These are phyloP conservation scores for Camelus dromedarius DNA, from an alignment of 2,113 vertebrate species.

Conservation along the genomic window DNA sequence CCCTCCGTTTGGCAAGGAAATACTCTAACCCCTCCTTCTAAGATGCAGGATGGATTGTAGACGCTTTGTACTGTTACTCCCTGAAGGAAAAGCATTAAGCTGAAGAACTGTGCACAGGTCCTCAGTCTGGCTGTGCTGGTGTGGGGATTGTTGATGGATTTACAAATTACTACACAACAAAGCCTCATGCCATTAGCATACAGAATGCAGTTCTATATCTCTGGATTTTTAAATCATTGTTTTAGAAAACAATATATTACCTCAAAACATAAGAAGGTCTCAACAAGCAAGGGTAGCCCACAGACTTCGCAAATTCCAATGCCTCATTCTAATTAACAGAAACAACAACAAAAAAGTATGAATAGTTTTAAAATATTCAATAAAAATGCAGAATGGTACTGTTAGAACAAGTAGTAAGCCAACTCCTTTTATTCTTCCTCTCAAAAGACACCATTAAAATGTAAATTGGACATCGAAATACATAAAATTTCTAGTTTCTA, in stretches of 20 bases:
- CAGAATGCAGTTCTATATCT: background rate
- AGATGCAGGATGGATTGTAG: background rate
- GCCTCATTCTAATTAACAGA: conserved; percentile 92
- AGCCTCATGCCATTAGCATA: background rate
- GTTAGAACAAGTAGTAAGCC: conserved; percentile 60
- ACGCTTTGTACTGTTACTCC: background rate
- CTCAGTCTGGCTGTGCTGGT: background rate
- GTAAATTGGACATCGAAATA: conserved; percentile 65
- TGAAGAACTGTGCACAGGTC: background rate
- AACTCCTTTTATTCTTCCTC: conserved; percentile 58
- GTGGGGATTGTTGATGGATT: background rate
- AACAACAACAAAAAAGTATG: conserved; percentile 51
- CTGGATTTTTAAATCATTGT: background rate
- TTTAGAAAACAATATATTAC: conserved; percentile 84
- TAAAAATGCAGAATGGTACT: conserved; percentile 51
- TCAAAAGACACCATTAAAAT: conserved; percentile 76
- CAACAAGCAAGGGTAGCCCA: conserved; percentile 95
- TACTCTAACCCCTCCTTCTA: background rate
- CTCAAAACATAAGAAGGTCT: conserved; percentile 97
- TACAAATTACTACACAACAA: background rate
- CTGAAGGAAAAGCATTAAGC: background rate
- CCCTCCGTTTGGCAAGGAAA: conserved; percentile 15
- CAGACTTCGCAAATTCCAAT: conserved; percentile 91
- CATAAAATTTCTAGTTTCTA: conserved; percentile 63
- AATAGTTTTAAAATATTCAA: conserved; percentile 54